These are phyloP conservation scores for Cacatua alba DNA, from an alignment of 2,113 vertebrate species.

Conservation along the genomic window DNA sequence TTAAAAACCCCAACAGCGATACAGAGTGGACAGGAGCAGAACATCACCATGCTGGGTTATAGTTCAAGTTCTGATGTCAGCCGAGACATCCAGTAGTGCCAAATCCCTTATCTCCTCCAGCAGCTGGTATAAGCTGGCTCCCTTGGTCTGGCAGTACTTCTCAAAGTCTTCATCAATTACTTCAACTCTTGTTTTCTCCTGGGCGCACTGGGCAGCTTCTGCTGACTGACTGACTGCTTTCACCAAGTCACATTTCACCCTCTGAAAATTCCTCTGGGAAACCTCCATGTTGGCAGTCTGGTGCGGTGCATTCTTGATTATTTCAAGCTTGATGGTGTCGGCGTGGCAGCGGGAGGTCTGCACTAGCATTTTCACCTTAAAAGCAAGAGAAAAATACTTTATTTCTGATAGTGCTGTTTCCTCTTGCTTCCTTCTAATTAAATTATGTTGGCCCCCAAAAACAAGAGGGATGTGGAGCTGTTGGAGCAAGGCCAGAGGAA, in stretches of 20 bases:
- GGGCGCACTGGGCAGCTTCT: slow-evolving; percentile 81
- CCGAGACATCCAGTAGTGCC: slow-evolving; percentile 80
- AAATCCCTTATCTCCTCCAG: slow-evolving; percentile 92
- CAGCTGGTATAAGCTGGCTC: slow-evolving; percentile 84
- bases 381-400: background rate
- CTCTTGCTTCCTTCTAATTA: background rate
- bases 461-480: background rate
- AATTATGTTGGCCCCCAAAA: background rate
- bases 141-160: slow-evolving; percentile 87
- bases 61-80: slow-evolving; percentile 17
- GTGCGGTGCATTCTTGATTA: slow-evolving; percentile 79
- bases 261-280: background rate
- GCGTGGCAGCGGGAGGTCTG: slow-evolving; percentile 82
- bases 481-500: background rate
- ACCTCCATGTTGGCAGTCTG: background rate
- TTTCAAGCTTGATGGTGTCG: slow-evolving; percentile 81
- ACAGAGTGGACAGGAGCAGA: background rate
- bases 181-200: slow-evolving; percentile 56
- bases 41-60: too few species aligned
- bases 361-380: slow-evolving; percentile 86
- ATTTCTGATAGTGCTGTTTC: background rate
- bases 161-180: slow-evolving; percentile 75
- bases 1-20: background rate
- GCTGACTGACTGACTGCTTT: slow-evolving; percentile 85
- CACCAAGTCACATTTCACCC: slow-evolving; percentile 77